Evolutionary conservation across 2,113 vertebrate genomes (phyloP), one percentile per base, ranked within the genome.

Genomic region (Heptranchias perlo): DNA sequence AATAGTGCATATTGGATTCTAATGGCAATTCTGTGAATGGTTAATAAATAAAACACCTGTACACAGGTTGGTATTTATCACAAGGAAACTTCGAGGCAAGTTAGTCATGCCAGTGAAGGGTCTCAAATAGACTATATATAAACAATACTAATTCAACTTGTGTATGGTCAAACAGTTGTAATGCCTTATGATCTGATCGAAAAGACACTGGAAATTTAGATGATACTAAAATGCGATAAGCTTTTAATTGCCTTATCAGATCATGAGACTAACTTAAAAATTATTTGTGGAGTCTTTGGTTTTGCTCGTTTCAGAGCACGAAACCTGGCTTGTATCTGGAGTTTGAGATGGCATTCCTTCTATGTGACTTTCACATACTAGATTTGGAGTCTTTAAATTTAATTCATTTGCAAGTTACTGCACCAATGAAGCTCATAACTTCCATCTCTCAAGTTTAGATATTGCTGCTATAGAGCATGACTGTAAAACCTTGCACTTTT

Each of bases 221-320:
- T 97, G 54, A 91, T 91, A 11, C 13, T 31, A 94, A 94, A 65
- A 65, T 64, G 21, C 23, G 54, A 35, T 58, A 21, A 28, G 21
- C 94, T 91, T 97, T 96, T 96, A 96, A 98, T 98, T 99, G 98
- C 98, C 98, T 98, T 99, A 98, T 97, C 95, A 96, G 97, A 97
- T 97, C 96, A 93, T 44, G 96, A 97, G 97, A 97, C 95, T 97
- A 97, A 97, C 96, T n/a, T 96, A 97, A 97, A 96, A 96, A 96
- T 92, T 96, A 96, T 97, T 96, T 97, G 31, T 97, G 84, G 96
- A 97, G 93, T 97, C 96, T 96, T 96, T 96, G 96, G 65, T 96
- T 97, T 97, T 98, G 98, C 97, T 98, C 97, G 96, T 98, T 98
- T 97, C 97, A 98, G 98, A 98, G 98, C 98, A 98, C 97, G 95